phyloP scores from a whole-genome alignment of 2,888 invertebrate genomes.

The Lamellibrachia columna region DNA sequence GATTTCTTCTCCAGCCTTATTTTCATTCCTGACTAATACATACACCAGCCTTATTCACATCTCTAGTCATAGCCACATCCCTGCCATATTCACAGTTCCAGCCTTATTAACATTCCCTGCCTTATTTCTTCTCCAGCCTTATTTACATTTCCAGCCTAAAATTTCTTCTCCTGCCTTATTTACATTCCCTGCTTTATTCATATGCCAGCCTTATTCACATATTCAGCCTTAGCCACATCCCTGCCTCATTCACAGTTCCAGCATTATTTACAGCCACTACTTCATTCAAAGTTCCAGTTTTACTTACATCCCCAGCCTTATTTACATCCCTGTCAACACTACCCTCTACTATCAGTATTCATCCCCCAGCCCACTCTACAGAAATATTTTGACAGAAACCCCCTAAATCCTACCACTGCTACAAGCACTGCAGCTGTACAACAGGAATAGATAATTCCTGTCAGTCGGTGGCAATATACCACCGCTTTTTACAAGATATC shows the following conservation, averaged over 20 bases:
- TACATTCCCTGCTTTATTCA: neutral
- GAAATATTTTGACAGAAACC: neutral
- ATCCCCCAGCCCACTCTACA: neutral
- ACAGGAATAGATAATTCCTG: neutral
- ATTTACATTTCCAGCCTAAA: neutral
- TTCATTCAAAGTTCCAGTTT: too few relatives aligned
- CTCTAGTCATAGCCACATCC: neutral
- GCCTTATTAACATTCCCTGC: neutral
- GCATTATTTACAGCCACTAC: too few relatives aligned
- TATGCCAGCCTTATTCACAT: too few relatives aligned
- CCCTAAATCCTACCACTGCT: neutral
- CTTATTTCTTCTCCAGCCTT: neutral
- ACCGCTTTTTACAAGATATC: neutral
- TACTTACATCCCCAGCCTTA: too few relatives aligned
- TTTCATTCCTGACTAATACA: neutral
- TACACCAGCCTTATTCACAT: neutral
- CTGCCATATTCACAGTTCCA: neutral
- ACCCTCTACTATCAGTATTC: neutral
- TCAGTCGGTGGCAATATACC: neutral
- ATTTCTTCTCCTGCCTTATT: neutral
- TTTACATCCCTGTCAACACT: too few relatives aligned
- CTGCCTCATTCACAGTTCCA: too few relatives aligned
- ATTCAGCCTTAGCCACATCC: too few relatives aligned
- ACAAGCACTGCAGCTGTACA: neutral
- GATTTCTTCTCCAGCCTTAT: neutral